These are phyloP conservation scores for Polietes domitor DNA, from an alignment of 2,888 invertebrate species.

Conservation along the genomic window DNA sequence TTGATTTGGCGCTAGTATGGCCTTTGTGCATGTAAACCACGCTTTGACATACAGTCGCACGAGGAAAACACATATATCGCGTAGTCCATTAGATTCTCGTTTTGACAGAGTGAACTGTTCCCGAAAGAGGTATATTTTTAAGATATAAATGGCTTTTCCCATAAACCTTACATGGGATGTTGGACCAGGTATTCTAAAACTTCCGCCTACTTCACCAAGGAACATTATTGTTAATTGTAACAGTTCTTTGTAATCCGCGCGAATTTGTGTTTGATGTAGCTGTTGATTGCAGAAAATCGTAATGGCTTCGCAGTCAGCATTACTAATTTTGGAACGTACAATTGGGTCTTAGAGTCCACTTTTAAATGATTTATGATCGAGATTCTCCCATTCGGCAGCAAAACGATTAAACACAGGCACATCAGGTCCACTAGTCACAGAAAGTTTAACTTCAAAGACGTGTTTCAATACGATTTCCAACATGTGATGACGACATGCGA, in stretches of 20 bases:
- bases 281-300: conserved; percentile 16
- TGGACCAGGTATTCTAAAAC: conserved; percentile 4
- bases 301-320: conserved; percentile 17
- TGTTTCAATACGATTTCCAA: conserved; percentile 11
- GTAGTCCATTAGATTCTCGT: conserved; percentile 5
- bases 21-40: too few relatives aligned
- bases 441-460: conserved; percentile 38
- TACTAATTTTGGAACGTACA: conserved; percentile 5
- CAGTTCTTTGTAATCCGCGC: background rate
- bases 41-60: too few relatives aligned
- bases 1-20: background rate
- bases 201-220: conserved; percentile 23
- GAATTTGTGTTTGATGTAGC: conserved; percentile 9
- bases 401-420: background rate
- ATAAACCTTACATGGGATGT: conserved; percentile 28
- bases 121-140: conserved; percentile 28
- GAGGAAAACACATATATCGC: conserved; percentile 26
- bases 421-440: conserved; percentile 14
- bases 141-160: conserved; percentile 34
- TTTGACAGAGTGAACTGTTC: background rate
- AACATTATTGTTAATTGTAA: conserved; percentile 24
- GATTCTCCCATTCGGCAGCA: background rate
- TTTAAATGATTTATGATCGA: background rate
- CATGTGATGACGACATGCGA: conserved; percentile 37
- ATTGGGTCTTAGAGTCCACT: conserved; percentile 7